A percentile compares a stretch with the other conserved stretches of the same genome.
These are phyloP conservation scores for Metallyticus violacea DNA, from an alignment of 2,888 invertebrate genomes.

Conservation along the genomic window DNA sequence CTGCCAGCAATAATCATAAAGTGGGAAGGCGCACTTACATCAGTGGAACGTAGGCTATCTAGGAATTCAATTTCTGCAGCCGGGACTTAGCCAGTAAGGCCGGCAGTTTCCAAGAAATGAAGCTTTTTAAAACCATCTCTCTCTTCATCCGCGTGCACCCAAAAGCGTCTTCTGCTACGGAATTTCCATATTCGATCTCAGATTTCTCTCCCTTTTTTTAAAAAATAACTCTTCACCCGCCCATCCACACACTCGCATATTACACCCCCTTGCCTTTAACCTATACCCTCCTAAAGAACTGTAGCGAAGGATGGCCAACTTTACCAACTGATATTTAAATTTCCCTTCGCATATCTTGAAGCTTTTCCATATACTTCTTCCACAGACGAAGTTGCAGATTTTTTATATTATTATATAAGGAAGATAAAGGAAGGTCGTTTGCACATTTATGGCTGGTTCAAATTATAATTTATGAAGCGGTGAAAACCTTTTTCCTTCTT, in stretches of 20 bases:
- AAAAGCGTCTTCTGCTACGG: neutral
- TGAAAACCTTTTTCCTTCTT: neutral
- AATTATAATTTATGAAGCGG: neutral
- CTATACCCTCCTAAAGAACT: neutral
- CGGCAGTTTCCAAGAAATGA: neutral
- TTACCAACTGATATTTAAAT: neutral
- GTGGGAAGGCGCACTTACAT: too few species aligned
- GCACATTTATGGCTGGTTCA: neutral
- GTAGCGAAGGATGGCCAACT: neutral
- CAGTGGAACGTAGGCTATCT: neutral
- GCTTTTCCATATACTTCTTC: neutral
- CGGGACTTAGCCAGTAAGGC: neutral
- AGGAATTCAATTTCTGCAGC: neutral
- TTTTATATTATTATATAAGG: neutral
- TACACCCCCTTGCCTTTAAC: too few species aligned
- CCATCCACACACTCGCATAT: neutral
- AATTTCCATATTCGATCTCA: neutral
- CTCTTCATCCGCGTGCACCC: neutral
- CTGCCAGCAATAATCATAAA: too few species aligned
- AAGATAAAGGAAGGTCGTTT: neutral
- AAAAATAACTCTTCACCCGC: neutral
- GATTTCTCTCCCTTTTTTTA: neutral
- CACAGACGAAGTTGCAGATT: neutral
- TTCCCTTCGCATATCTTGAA: neutral
- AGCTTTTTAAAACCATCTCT: neutral